These are phyloP conservation scores for Anoplopoma fimbria DNA, from an alignment of 2,113 vertebrate genomes.

Conservation along the genomic window DNA sequence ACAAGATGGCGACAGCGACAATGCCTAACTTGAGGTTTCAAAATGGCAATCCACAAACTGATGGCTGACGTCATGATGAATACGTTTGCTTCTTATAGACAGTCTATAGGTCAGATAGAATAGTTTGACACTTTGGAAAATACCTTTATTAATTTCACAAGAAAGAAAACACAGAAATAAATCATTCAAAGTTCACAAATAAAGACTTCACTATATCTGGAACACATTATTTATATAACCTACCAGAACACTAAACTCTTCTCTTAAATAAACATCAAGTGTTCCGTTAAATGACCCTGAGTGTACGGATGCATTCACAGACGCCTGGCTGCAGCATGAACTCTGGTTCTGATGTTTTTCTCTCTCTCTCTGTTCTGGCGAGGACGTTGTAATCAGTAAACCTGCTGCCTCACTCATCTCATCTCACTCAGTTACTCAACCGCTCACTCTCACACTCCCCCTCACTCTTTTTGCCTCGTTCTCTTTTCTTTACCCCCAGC, in stretches of 20 bases:
- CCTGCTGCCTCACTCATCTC: neutral
- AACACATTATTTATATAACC: neutral
- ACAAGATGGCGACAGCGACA: too few relatives aligned
- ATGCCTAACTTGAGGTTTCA: too few relatives aligned
- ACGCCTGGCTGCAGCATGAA: slow-evolving; percentile 8
- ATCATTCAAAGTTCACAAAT: too few relatives aligned
- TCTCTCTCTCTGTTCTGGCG: neutral
- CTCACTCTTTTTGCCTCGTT: slow-evolving; percentile 2
- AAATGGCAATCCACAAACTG: too few relatives aligned
- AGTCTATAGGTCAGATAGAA: too few relatives aligned
- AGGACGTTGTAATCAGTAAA: slow-evolving; percentile 40
- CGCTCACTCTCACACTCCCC: slow-evolving; percentile 24
- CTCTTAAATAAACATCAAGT: neutral
- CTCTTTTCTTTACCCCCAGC: slow-evolving; percentile 15
- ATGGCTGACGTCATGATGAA: too few relatives aligned
- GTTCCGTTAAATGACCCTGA: too few relatives aligned
- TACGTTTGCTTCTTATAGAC: too few relatives aligned
- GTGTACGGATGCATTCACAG: neutral
- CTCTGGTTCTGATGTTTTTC: neutral
- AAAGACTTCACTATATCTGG: too few relatives aligned
- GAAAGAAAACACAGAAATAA: neutral
- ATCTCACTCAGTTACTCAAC: slow-evolving; percentile 32
- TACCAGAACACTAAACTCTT: neutral
- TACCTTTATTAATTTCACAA: too few relatives aligned
- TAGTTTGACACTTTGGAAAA: too few relatives aligned